Conservation (phyloP, 1,140 invertebrate genomes). For the Penaeus vannamei region DNA sequence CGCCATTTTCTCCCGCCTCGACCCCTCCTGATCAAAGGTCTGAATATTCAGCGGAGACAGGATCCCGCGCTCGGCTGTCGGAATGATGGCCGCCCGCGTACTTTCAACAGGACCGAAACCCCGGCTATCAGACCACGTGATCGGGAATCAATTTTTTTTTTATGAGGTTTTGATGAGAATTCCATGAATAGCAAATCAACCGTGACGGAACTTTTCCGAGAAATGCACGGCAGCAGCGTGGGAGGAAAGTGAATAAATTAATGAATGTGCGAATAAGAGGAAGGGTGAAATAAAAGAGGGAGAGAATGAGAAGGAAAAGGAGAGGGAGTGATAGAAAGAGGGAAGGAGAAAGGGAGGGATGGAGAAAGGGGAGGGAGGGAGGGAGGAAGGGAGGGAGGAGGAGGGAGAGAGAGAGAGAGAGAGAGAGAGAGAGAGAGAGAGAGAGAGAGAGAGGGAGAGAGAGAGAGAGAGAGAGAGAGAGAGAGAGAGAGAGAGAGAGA, state of each 20-base stretch:
- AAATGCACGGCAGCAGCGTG: not conserved
- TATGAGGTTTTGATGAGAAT: too few relatives aligned
- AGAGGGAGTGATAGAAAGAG: not conserved
- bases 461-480: not conserved
- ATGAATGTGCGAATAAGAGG: too few relatives aligned
- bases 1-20: too few relatives aligned
- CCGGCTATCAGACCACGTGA: too few relatives aligned
- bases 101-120: too few relatives aligned
- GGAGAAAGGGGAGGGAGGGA: not conserved
- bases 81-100: too few relatives aligned
- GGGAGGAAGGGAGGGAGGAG: not conserved
- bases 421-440: constrained; percentile 14
- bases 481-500: not conserved
- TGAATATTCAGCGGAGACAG: too few relatives aligned
- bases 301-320: constrained; percentile 5
- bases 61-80: too few relatives aligned
- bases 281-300: not conserved
- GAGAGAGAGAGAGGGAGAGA: not conserved
- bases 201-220: not conserved
- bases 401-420: not conserved
- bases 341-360: not conserved
- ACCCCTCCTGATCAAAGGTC: too few relatives aligned
- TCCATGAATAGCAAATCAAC: too few relatives aligned
- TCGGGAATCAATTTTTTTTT: too few relatives aligned
- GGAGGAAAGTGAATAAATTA: too few relatives aligned